Percentiles rank a stretch among this genome's conserved stretches.
Evolutionary conservation across 2,113 vertebrate genomes (phyloP).

Genomic region (Ascaphus truei): DNA sequence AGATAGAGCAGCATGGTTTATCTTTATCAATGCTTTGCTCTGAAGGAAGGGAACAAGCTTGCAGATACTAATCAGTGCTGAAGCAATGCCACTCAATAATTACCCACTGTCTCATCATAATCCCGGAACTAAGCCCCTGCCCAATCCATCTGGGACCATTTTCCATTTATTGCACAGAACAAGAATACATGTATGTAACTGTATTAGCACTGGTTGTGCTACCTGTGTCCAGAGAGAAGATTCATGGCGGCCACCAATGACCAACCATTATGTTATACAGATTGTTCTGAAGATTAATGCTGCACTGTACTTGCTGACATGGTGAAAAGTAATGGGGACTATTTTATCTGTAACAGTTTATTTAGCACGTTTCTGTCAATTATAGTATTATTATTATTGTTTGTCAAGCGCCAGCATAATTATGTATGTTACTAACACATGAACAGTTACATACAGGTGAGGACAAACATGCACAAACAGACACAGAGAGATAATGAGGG

Average conservation of each 20-base stretch:
- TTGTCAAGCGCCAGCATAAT: too few species aligned
- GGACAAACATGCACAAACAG: too few species aligned
- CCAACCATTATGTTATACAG: slow-evolving; percentile 52
- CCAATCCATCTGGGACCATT: slow-evolving; percentile 93
- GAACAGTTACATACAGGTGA: too few species aligned
- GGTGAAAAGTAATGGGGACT: too few species aligned
- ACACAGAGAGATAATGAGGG: too few species aligned
- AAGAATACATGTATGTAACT: slow-evolving; percentile 62
- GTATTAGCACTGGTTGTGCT: slow-evolving; percentile 67
- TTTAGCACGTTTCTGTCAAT: too few species aligned
- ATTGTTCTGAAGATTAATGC: neutral
- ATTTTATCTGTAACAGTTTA: too few species aligned
- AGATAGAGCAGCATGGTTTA: slow-evolving; percentile 65
- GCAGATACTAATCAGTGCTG: slow-evolving; percentile 81
- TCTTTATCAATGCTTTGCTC: slow-evolving; percentile 75
- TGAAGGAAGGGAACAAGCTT: slow-evolving; percentile 71
- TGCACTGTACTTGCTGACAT: neutral
- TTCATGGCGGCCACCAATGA: slow-evolving; percentile 63
- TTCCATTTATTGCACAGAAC: slow-evolving; percentile 69
- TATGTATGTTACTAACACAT: too few species aligned
- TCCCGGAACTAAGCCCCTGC: slow-evolving; percentile 92
- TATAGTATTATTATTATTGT: too few species aligned
- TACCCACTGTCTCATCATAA: slow-evolving; percentile 89
- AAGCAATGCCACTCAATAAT: slow-evolving; percentile 86
- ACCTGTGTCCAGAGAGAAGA: slow-evolving; percentile 62